A percentile compares a stretch with the other conserved stretches of the same genome.
These are phyloP conservation scores for Danio rerio DNA, from an alignment of 2,113 vertebrate genomes.

Conservation along the genomic window GRCz12tu NC_133189.1:54831001-54831500, in stretches of 20 bases:
- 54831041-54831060: background rate
- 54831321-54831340: constrained; percentile 1
- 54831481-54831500: too few species aligned
- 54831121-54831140: background rate
- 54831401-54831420: background rate
- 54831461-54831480: too few species aligned
- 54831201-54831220: constrained; percentile 7
- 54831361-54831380: background rate
- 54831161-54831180: constrained; percentile 17
- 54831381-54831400: constrained; percentile 5
- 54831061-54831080: constrained; percentile 9
- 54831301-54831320: constrained; percentile 28
- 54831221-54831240: background rate
- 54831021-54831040: constrained; percentile 19
- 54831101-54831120: constrained; percentile 3
- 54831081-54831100: background rate
- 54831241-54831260: background rate
- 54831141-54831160: background rate
- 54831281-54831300: constrained; percentile 30
- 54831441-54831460: too few species aligned
- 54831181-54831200: background rate
- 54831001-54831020: constrained; percentile 37
- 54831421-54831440: too few species aligned
- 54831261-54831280: constrained; percentile 20
- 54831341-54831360: background rate